phyloP scores from a whole-genome alignment of 2,888 invertebrate species.

The Ochropleura leucogaster region DNA sequence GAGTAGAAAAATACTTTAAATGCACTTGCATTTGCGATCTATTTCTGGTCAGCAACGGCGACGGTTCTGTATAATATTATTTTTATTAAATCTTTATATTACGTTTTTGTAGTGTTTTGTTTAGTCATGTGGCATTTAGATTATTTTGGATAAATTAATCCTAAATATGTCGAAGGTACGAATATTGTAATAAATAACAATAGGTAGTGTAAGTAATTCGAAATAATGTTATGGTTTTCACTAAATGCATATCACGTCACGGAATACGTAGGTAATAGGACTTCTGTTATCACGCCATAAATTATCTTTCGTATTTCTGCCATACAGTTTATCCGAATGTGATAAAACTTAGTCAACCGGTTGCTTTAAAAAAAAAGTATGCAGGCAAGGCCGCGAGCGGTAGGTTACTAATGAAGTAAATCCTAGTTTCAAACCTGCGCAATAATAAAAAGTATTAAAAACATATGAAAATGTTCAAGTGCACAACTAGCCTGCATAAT shows the following conservation, averaged over 20 bases:
- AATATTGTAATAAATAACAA: no score
- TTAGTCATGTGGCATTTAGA: not conserved
- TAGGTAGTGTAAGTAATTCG: not conserved
- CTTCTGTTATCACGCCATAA: not conserved
- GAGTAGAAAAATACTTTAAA: no score
- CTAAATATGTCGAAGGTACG: no score
- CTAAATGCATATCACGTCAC: not conserved
- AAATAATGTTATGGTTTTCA: not conserved
- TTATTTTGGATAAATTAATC: not conserved
- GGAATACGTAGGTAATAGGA: no score
- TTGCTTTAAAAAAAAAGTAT: not conserved
- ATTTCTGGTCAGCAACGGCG: not conserved
- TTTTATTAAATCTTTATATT: not conserved
- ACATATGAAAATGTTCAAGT: no score
- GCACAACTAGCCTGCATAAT: no score
- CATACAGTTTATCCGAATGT: not conserved
- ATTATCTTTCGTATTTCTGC: not conserved
- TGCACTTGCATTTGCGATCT: no score
- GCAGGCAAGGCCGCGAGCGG: not conserved
- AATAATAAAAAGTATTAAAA: not conserved
- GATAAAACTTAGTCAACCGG: not conserved
- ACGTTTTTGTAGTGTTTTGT: not conserved
- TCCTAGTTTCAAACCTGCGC: not conserved
- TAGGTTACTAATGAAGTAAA: not conserved
- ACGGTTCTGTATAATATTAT: constrained; percentile 19